These are phyloP conservation scores for Stomorhina lunata DNA, from an alignment of 2,888 invertebrate species.

Conservation along the genomic window DNA sequence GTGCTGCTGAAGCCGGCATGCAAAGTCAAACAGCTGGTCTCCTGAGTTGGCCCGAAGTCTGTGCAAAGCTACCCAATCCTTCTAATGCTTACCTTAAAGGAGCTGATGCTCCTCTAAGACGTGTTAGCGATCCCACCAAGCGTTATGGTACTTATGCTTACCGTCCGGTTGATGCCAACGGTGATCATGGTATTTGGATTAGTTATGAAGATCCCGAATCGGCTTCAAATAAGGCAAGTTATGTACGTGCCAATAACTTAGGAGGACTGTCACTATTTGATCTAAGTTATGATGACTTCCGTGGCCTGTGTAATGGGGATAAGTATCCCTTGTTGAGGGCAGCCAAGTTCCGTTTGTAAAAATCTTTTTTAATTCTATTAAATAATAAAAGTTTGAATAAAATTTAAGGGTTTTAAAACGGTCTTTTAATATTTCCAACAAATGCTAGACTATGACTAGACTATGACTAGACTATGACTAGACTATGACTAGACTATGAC, in stretches of 20 bases:
- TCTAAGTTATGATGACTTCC: slow-evolving; percentile 89
- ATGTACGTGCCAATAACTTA: slow-evolving; percentile 86
- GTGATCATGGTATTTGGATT: slow-evolving; percentile 89
- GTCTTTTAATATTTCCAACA: too few species aligned
- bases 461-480: too few species aligned
- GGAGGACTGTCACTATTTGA: slow-evolving; percentile 89
- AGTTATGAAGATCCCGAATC: slow-evolving; percentile 91
- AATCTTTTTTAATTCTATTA: not conserved
- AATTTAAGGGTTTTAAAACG: too few species aligned
- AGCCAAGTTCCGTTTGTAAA: slow-evolving; percentile 84
- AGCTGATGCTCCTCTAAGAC: slow-evolving; percentile 84
- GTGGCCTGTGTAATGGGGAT: slow-evolving; percentile 88
- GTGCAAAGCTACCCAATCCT: slow-evolving; percentile 86
- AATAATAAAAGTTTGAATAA: not conserved
- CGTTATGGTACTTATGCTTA: slow-evolving; percentile 89
- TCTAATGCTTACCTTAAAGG: slow-evolving; percentile 83
- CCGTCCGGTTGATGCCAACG: slow-evolving; percentile 85
- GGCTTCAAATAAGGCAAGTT: slow-evolving; percentile 88
- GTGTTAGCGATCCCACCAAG: slow-evolving; percentile 88
- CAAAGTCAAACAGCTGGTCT: slow-evolving; percentile 86
- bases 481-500: too few species aligned
- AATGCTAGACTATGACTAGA: too few species aligned
- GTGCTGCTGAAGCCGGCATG: slow-evolving; percentile 86
- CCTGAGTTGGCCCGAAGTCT: slow-evolving; percentile 89
- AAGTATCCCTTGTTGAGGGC: slow-evolving; percentile 89